Base-by-base conservation (phyloP, 2,113 vertebrate genomes). In the Cettia cetti region DNA sequence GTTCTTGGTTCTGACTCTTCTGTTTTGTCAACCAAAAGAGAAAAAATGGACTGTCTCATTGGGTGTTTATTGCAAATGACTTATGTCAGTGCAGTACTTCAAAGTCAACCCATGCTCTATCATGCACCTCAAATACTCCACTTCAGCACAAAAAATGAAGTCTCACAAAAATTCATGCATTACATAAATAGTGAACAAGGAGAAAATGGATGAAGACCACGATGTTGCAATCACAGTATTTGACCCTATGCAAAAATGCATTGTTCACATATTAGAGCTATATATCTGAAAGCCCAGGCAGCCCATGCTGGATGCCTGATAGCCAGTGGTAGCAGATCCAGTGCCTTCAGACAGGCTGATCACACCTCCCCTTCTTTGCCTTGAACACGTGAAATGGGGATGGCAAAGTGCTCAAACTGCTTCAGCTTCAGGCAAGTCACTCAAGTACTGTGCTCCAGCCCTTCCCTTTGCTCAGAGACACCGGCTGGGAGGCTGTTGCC, bases 221-320 rank as follows among this genome's bases (percentile, higher is more conserved):
- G 78, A 66, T 22, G 16, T 17, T 37, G 27, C 47, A 82, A 49
- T 33, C 19, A 24, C 1, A 56, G 19, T 23, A 71, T 44, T 44
- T 40, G 59, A 31, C 45, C 69, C 49, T 37, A 31, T 27, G 35
- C 4, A 31, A 49, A 57, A 69, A 44, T 44, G 11, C 66, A 76
- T 3, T 2, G 0, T 26, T 50, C 35, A 47, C 24, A 24, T 2
- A 9, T 47, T 31, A n/a, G 12, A 54, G 44, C 49, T 19, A 0
- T 7, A 24, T 28, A 81, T 59, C 80, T 50, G n/a, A 50, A 75
- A 84, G 37, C 4, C 1, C 53, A 64, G 50, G 45, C 26, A 88
- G 40, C 39, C 47, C 5, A 0, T 4, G 4, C 14, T 10, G 8
- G 6, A 47, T 47, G 39, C 37, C 60, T 59, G 23, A 59, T 5